Base-by-base conservation (phyloP, 2,888 invertebrate genomes). In the Acrobeloides nanus region DNA sequence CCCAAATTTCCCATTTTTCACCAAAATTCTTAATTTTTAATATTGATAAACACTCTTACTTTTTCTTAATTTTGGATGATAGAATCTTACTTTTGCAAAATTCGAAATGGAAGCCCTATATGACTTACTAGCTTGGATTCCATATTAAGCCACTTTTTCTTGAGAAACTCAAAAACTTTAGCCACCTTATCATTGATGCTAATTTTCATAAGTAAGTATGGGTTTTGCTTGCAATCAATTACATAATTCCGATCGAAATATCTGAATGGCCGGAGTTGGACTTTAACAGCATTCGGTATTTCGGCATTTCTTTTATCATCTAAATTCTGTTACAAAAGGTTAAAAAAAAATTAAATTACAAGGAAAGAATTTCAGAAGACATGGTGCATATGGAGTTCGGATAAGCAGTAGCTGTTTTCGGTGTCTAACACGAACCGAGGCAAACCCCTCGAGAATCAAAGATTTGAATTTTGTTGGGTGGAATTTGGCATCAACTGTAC, bases 331-430 rank as follows among this genome's bases (percentile, higher is more conserved):
- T 4, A 31, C 1, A 17, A 7, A 1, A 35, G 25, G 12, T 26
- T 10, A 25, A 23, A 29, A 18, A 26, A 7, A 12, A 12, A 4
- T 50, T n/a, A 35, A 35, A 12, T 49, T 27, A 61, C 62, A 50
- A 20, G 55, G 51, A 40, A 67, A 67, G 43, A 56, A 66, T 39
- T 58, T 59, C 12, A 55, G 46, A 4, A 66, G 52, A 12, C 61
- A 52, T 4, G 59, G 59, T 45, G 66, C 66, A 6, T 48, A 46
- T 5, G 67, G 67, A 7, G 66, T 67, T 37, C 48, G 51, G 21
- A 64, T 53, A 15, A 54, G 39, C 10, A 63, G 43, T n/a, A 47
- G 35, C 44, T 56, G 55, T 33, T 61, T 63, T 21, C 56, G 59
- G 12, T 50, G 12, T 18, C 46, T 53, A 12, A 53, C 37, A 18